phyloP scores from a whole-genome alignment of 2,113 vertebrate species.

The Apistogramma diplotaenia region DNA sequence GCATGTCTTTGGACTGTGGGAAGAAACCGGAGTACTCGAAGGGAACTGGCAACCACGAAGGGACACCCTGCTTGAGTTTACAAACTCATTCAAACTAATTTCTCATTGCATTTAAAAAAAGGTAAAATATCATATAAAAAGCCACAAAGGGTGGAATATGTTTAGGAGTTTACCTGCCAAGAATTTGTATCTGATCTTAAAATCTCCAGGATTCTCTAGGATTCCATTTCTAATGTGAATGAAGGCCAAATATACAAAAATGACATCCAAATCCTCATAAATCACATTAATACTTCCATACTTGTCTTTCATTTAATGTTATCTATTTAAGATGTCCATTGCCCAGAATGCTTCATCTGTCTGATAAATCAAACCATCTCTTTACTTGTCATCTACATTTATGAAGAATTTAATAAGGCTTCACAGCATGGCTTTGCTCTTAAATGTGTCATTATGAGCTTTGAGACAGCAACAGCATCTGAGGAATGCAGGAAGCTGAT shows the following conservation, averaged over 20 bases:
- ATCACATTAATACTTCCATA: background rate
- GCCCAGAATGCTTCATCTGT: background rate
- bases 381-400: conserved; percentile 15
- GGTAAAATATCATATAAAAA: background rate
- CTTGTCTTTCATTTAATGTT: background rate
- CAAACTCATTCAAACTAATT: background rate
- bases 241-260: background rate
- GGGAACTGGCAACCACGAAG: no score
- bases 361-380: background rate
- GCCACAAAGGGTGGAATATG: background rate
- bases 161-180: background rate
- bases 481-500: conserved; percentile 32
- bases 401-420: conserved; percentile 11
- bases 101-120: fast-evolving
- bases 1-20: no score
- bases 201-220: background rate
- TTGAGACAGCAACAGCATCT: conserved; percentile 8
- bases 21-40: no score
- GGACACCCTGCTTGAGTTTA: no score
- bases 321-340: background rate
- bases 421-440: conserved; percentile 12
- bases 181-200: background rate
- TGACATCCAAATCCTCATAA: background rate
- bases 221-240: background rate
- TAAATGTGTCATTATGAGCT: conserved; percentile 28